Evolutionary conservation across 2,888 invertebrate genomes (phyloP).

Genomic region (Chloroclysta siterata): DNA sequence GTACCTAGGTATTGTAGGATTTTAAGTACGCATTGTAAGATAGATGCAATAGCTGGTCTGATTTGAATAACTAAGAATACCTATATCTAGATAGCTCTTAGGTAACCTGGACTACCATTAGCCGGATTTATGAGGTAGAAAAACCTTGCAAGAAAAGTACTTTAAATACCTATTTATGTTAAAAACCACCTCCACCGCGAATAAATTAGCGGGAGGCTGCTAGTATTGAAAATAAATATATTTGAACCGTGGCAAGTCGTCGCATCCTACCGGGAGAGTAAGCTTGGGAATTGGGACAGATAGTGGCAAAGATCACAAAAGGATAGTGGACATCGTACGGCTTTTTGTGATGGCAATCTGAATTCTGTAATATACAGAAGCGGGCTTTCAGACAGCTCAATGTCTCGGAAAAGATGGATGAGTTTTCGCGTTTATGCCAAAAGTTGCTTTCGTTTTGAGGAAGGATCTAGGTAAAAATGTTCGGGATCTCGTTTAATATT

Average conservation of each 20-base stretch:
- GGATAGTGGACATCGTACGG: conserved; percentile 14
- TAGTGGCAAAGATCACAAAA: conserved; percentile 1
- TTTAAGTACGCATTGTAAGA: too few relatives aligned
- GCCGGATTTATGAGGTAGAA: too few relatives aligned
- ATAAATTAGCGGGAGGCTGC: background rate
- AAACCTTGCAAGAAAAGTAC: too few relatives aligned
- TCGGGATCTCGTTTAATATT: background rate
- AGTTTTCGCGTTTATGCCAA: background rate
- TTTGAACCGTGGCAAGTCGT: background rate
- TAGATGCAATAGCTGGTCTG: too few relatives aligned
- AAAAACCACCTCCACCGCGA: too few relatives aligned
- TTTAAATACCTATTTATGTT: too few relatives aligned
- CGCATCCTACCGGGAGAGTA: conserved; percentile 6
- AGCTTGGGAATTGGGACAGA: conserved; percentile 2
- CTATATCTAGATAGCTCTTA: too few relatives aligned
- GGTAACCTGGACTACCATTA: too few relatives aligned
- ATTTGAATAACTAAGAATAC: too few relatives aligned
- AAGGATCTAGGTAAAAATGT: background rate
- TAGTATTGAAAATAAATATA: background rate
- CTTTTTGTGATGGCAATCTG: conserved; percentile 19
- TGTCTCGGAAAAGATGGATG: conserved; percentile 13
- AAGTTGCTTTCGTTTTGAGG: background rate
- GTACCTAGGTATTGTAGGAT: too few relatives aligned
- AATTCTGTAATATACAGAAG: conserved; percentile 2
- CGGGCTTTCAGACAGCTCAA: conserved; percentile 17